phyloP scores from a whole-genome alignment of 2,797 vertebrate species.

The Phylloscopus collybita region DNA sequence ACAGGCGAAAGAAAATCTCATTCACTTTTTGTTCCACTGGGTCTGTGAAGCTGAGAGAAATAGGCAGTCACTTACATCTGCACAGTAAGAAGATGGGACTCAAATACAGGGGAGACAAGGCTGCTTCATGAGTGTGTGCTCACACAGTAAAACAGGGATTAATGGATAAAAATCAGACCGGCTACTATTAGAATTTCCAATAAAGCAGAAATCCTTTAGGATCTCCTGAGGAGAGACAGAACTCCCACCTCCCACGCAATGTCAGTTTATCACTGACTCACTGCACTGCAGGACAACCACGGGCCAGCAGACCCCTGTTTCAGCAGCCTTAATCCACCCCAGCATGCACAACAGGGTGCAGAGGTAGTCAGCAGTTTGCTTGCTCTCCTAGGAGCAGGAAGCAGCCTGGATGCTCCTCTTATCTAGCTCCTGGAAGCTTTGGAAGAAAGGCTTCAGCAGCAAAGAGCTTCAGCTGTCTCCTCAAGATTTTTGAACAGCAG shows the following conservation, averaged over 20 bases:
- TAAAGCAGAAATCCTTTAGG: neutral
- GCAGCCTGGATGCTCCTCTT: neutral
- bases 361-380: neutral
- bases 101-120: neutral
- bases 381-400: neutral
- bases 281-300: neutral
- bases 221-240: neutral
- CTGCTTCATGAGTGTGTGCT: neutral
- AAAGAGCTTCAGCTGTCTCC: constrained; percentile 49
- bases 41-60: neutral
- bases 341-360: neutral
- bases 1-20: neutral
- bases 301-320: neutral
- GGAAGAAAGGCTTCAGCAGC: constrained; percentile 9
- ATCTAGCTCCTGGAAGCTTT: constrained; percentile 7
- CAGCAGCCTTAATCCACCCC: neutral
- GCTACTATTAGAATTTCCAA: neutral
- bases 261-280: neutral
- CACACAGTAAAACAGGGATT: neutral
- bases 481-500: constrained; percentile 44
- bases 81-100: neutral
- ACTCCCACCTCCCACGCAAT: neutral
- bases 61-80: neutral
- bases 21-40: neutral
- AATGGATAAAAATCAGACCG: neutral